Percentiles rank a stretch among this genome's conserved stretches.
Evolutionary conservation across 2,888 invertebrate species (phyloP).

Genomic region (Oxycera nigricornis): DNA sequence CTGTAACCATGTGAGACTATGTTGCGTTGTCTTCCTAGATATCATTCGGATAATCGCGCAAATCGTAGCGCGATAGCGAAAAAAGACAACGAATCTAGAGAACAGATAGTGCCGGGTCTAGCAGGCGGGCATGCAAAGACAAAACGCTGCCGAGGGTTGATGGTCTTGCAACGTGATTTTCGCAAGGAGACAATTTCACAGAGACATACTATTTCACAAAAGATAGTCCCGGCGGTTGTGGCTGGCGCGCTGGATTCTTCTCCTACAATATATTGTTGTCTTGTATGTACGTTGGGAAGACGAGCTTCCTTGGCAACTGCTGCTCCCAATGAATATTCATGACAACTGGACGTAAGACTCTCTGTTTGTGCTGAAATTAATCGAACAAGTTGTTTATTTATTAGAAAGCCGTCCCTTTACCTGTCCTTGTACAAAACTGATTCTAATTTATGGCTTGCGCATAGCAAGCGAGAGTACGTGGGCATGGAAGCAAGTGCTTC

Average conservation of each 20-base stretch:
- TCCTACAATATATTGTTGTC: not conserved
- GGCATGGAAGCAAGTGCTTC: too few species aligned
- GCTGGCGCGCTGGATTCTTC: not conserved
- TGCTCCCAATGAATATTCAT: constrained; percentile 44
- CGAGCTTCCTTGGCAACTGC: not conserved
- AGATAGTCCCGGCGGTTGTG: not conserved
- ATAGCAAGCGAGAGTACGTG: not conserved
- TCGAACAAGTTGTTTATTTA: constrained; percentile 42
- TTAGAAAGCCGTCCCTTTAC: constrained; percentile 20
- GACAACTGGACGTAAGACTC: constrained; percentile 28
- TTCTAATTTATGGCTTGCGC: constrained; percentile 21
- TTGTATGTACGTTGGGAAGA: not conserved
- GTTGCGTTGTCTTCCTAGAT: constrained; percentile 38
- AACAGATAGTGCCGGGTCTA: not conserved
- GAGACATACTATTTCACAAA: constrained; percentile 18
- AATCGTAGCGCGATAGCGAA: constrained; percentile 21
- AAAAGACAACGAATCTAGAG: not conserved
- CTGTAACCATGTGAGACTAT: constrained; percentile 28
- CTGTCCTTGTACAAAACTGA: constrained; percentile 1
- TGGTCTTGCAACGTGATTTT: constrained; percentile 29
- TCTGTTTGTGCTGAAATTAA: constrained; percentile 36
- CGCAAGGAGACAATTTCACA: constrained; percentile 22
- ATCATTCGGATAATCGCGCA: constrained; percentile 29
- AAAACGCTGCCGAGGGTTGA: not conserved
- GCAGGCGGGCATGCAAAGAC: constrained; percentile 3